Evolutionary conservation across 2,797 vertebrate species (phyloP).

Genomic region (Martes flavigula): DNA sequence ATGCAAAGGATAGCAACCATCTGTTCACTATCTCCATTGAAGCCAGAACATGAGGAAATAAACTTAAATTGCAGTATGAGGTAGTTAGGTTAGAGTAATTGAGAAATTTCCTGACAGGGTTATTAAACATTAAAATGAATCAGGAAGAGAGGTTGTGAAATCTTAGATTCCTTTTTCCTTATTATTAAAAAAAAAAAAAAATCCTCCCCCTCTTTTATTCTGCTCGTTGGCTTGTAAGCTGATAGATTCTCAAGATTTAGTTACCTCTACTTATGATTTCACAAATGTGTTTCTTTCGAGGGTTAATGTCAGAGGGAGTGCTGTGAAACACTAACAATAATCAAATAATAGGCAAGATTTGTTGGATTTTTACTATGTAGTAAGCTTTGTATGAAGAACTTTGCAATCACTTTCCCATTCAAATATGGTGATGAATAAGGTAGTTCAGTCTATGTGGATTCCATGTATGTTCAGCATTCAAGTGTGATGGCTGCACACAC

Average conservation of each 20-base stretch:
- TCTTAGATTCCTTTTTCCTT: neutral
- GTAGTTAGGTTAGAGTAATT: conserved; percentile 56
- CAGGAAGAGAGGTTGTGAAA: conserved; percentile 46
- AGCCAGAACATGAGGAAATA: conserved; percentile 58
- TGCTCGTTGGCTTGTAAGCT: neutral
- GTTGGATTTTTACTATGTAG: neutral
- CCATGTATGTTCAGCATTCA: neutral
- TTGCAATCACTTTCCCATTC: neutral
- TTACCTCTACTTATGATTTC: neutral
- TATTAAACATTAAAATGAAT: conserved; percentile 57
- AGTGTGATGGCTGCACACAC: neutral
- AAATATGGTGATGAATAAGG: neutral
- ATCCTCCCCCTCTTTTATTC: neutral
- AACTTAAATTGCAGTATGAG: conserved; percentile 21
- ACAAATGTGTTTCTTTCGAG: neutral
- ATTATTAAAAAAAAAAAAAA: neutral
- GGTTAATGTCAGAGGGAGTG: neutral
- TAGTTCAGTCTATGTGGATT: neutral
- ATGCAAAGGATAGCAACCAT: conserved; percentile 37
- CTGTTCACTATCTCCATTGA: conserved; percentile 48
- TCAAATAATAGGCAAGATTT: neutral
- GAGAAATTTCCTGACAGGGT: conserved; percentile 57
- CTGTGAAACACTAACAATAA: neutral
- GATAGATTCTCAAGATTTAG: neutral
- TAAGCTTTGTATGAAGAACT: neutral